A percentile compares a stretch with the other conserved stretches of the same genome.
Conservation (phyloP, 2,797 vertebrate genomes). For the Typhlichthys eigenmanni region DNA sequence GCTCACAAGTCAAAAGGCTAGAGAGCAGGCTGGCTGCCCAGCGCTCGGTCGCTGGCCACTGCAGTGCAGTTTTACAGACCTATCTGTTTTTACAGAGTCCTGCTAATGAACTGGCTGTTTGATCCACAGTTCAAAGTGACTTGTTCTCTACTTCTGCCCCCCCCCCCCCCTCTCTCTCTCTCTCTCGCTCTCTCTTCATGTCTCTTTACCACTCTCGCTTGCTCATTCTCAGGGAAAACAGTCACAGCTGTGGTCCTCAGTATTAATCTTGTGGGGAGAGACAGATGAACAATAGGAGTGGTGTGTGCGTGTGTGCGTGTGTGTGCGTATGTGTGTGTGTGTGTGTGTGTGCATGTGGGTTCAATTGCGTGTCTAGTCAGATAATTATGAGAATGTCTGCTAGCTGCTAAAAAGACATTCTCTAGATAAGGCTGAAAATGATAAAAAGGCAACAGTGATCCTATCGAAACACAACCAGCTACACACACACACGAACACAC, state of each 20-base stretch:
- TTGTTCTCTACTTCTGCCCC: slow-evolving; percentile 26
- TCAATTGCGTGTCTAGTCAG: not conserved
- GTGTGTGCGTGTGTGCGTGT: slow-evolving; percentile 19
- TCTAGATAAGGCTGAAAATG: too few relatives aligned
- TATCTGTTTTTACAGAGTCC: slow-evolving; percentile 81
- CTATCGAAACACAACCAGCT: too few relatives aligned
- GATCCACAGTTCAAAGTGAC: slow-evolving; percentile 75
- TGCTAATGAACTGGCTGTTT: slow-evolving; percentile 88
- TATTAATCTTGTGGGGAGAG: slow-evolving; percentile 71
- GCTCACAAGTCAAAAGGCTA: slow-evolving; percentile 5
- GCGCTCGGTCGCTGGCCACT: slow-evolving; percentile 71
- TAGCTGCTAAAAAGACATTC: too few relatives aligned
- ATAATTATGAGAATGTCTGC: too few relatives aligned
- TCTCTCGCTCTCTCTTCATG: not conserved
- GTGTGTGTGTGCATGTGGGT: not conserved
- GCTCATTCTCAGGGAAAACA: slow-evolving; percentile 44
- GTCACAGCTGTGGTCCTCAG: slow-evolving; percentile 53
- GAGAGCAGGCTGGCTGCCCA: slow-evolving; percentile 39
- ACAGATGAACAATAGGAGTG: slow-evolving; percentile 58
- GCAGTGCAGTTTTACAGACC: slow-evolving; percentile 63
- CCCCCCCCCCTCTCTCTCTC: not conserved
- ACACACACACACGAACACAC: too few relatives aligned
- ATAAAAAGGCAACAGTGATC: too few relatives aligned
- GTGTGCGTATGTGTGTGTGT: not conserved
- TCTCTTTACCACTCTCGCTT: slow-evolving; percentile 2